Conservation (phyloP, 2,888 invertebrate genomes). For the Blera fallax region DNA sequence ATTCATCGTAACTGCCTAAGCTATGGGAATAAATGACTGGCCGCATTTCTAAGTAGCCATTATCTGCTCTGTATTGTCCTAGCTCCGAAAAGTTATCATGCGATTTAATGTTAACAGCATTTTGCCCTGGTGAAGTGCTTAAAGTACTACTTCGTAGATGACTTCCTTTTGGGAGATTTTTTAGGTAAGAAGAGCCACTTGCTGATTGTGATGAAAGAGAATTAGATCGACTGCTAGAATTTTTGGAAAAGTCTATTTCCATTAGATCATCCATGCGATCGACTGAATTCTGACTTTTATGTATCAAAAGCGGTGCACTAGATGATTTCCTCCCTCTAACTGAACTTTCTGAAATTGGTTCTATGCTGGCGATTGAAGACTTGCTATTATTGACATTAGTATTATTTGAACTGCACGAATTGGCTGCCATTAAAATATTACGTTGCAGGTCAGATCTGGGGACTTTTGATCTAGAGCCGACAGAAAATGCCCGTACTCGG, state of each 20-base stretch:
- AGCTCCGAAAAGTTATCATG: conserved; percentile 70
- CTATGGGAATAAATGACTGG: conserved; percentile 79
- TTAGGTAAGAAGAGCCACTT: conserved; percentile 34
- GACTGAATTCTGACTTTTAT: conserved; percentile 82
- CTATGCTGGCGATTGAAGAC: conserved; percentile 73
- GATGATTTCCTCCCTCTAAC: conserved; percentile 84
- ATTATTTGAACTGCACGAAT: conserved; percentile 66
- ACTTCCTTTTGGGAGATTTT: conserved; percentile 48
- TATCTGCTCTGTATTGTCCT: conserved; percentile 65
- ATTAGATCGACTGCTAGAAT: conserved; percentile 74
- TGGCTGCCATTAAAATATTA: conserved; percentile 76
- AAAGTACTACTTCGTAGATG: conserved; percentile 35
- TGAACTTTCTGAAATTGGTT: conserved; percentile 67
- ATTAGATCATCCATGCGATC: conserved; percentile 90
- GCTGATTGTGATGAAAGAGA: conserved; percentile 56
- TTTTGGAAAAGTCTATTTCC: conserved; percentile 89
- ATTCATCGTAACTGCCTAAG: conserved; percentile 29
- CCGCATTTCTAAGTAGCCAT: conserved; percentile 86
- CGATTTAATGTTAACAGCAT: conserved; percentile 26
- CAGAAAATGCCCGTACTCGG: conserved; percentile 89
- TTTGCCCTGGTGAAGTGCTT: conserved; percentile 49
- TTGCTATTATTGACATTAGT: conserved; percentile 75
- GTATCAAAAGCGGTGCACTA: conserved; percentile 86
- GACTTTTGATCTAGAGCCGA: conserved; percentile 86
- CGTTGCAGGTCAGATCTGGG: conserved; percentile 79